phyloP scores from a whole-genome alignment of 2,797 vertebrate species.

The Trematomus bernacchii region DNA sequence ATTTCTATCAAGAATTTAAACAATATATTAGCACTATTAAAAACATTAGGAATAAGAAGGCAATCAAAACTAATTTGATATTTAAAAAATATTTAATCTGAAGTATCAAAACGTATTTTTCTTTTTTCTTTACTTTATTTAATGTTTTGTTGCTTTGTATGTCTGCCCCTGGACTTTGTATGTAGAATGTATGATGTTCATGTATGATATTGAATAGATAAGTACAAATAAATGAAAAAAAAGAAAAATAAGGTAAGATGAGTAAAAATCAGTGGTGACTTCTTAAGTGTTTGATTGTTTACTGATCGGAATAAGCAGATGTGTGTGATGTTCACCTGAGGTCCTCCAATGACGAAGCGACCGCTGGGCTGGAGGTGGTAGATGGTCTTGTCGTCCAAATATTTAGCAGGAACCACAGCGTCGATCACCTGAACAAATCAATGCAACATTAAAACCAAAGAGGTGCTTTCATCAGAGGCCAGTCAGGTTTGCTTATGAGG shows the following conservation, averaged over 20 bases:
- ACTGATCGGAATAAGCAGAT: not conserved
- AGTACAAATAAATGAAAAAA: too few species aligned
- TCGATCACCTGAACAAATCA: slow-evolving; percentile 84
- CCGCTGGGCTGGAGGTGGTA: slow-evolving; percentile 98
- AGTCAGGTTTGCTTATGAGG: not conserved
- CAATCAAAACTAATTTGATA: too few species aligned
- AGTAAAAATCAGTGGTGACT: not conserved
- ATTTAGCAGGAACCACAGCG: slow-evolving; percentile 92
- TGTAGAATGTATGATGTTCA: too few species aligned
- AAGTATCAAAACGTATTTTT: too few species aligned
- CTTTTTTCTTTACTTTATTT: too few species aligned
- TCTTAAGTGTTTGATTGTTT: not conserved
- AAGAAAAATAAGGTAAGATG: not conserved
- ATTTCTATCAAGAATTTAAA: too few species aligned
- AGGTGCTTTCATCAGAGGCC: not conserved
- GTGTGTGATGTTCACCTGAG: slow-evolving; percentile 87
- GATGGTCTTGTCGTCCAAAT: slow-evolving; percentile 93
- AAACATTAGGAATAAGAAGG: too few species aligned
- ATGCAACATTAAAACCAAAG: slow-evolving; percentile 3
- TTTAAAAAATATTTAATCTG: too few species aligned
- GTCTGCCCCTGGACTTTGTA: too few species aligned
- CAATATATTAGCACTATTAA: too few species aligned
- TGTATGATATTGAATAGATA: too few species aligned
- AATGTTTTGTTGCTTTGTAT: too few species aligned
- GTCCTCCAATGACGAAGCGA: slow-evolving; percentile 97